Conservation (phyloP, 2,797 vertebrate genomes). For the Mastacembelus armatus region DNA sequence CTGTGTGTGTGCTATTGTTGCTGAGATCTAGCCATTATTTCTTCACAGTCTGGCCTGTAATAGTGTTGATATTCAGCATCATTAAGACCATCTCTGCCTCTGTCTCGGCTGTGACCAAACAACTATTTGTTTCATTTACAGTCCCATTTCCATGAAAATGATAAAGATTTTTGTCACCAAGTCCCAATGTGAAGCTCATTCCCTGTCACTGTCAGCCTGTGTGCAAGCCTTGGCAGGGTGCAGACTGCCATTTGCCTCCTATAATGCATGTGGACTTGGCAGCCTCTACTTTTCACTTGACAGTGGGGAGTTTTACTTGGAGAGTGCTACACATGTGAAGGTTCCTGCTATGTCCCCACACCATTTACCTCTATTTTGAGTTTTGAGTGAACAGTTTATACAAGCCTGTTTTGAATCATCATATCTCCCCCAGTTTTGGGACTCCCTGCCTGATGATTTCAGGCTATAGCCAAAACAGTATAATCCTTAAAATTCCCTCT, state of each 20-base stretch:
- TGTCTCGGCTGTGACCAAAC: slow-evolving; percentile 9
- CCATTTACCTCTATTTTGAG: slow-evolving; percentile 45
- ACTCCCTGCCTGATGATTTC: background rate
- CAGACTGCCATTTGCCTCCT: slow-evolving; percentile 35
- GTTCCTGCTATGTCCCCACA: slow-evolving; percentile 20
- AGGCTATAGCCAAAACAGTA: slow-evolving; percentile 4
- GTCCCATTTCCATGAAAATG: slow-evolving; percentile 5
- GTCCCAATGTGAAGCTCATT: slow-evolving; percentile 18
- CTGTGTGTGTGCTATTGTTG: slow-evolving; percentile 13
- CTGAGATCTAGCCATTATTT: slow-evolving; percentile 2
- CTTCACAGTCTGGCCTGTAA: slow-evolving; percentile 1
- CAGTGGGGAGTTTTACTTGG: slow-evolving; percentile 29
- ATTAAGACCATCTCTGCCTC: slow-evolving; percentile 17
- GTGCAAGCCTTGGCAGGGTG: slow-evolving; percentile 33
- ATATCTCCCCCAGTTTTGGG: background rate
- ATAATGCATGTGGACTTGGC: slow-evolving; percentile 42
- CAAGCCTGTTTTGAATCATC: slow-evolving; percentile 21
- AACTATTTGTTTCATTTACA: slow-evolving; percentile 22
- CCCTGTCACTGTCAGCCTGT: slow-evolving; percentile 14
- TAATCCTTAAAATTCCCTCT: background rate
- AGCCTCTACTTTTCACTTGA: slow-evolving; percentile 40
- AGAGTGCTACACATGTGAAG: slow-evolving; percentile 18
- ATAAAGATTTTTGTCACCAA: slow-evolving; percentile 23
- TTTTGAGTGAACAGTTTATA: slow-evolving; percentile 22
- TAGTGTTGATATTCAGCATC: slow-evolving; percentile 11